Evolutionary conservation across 2,888 invertebrate genomes (phyloP).

Genomic region (Drepana falcataria): DNA sequence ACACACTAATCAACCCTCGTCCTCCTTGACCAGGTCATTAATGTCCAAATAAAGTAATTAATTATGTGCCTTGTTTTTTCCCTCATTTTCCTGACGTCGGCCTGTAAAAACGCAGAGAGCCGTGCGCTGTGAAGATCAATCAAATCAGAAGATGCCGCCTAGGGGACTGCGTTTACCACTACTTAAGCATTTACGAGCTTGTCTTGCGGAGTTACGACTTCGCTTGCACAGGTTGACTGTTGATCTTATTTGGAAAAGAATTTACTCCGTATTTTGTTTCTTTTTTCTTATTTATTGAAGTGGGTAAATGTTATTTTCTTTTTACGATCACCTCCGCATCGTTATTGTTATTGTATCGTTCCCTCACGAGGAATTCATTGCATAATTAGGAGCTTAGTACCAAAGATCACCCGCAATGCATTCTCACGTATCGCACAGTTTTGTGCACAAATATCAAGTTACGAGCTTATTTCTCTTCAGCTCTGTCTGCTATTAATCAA

Average conservation of each 20-base stretch:
- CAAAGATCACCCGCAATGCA: background rate
- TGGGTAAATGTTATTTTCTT: slow-evolving; percentile 35
- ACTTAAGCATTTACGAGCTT: slow-evolving; percentile 65
- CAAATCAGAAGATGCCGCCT: slow-evolving; percentile 62
- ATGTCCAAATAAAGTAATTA: slow-evolving; percentile 78
- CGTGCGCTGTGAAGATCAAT: slow-evolving; percentile 64
- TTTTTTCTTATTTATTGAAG: slow-evolving; percentile 37
- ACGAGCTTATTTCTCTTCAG: no score
- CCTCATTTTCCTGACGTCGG: slow-evolving; percentile 63
- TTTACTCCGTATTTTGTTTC: slow-evolving; percentile 24
- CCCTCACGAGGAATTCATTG: background rate
- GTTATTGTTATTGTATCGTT: background rate
- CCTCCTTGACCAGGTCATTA: slow-evolving; percentile 68
- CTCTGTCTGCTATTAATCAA: no score
- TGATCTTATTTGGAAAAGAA: slow-evolving; percentile 41
- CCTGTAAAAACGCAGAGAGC: slow-evolving; percentile 63
- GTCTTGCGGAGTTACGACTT: slow-evolving; percentile 55
- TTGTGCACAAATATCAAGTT: no score
- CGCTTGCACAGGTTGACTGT: slow-evolving; percentile 44
- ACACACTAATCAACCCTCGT: slow-evolving; percentile 69
- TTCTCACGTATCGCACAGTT: background rate
- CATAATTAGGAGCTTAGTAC: background rate
- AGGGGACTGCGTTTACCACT: slow-evolving; percentile 50
- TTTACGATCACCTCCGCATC: slow-evolving; percentile 11
- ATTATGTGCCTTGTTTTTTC: slow-evolving; percentile 68